Base-by-base conservation (phyloP, 53 echinoderm and acorn worm species). In the Actinopyga echinites region DNA sequence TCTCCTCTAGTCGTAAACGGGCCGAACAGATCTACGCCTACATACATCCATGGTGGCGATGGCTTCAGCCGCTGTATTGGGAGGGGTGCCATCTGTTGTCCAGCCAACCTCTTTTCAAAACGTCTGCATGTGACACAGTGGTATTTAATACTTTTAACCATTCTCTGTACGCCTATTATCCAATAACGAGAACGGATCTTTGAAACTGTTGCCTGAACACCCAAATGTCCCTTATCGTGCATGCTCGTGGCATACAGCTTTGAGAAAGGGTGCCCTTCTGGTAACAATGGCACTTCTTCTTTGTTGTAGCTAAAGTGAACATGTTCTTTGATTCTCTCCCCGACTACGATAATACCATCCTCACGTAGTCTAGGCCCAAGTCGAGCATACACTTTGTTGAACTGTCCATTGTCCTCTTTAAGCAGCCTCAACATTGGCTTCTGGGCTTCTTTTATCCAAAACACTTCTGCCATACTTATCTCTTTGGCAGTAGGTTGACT, bases 21-120 rank as follows among this genome's bases (percentile, higher is more conserved):
- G 1, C 89, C 89, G 71, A 89, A 89, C 1, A 85, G 40, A 55
- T 85, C 81, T 24, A 89, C 81, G n/a, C 85, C 82, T 1, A 89
- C 30, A 29, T 80, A 89, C 20, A 40, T 68, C 84, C 68, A 88
- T 19, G 89, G 89, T 64, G 89, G 89, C 20, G 79, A 88, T 62
- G 89, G 84, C 67, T 84, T 83, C 1, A 88, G 56, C 31, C 88
- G 29, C 20, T 74, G 24, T 7, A 31, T 30, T 13, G 75, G 75
- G 3, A 75, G 30, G 7, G 52, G 23, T 40, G 8, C 75, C 75
- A 75, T 75, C 30, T 75, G 43, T 31, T 75, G 75, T 44, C 31
- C 75, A 26, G 44, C 23, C 24, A 45, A 20, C 13, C n/a, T 23
- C 44, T 20, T 49, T 22, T 75, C 55, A 32, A 23, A 75, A 28